Evolutionary conservation across 2,888 invertebrate species (phyloP), one percentile per base, ranked within the genome.

Genomic region (Andrena dorsata): DNA sequence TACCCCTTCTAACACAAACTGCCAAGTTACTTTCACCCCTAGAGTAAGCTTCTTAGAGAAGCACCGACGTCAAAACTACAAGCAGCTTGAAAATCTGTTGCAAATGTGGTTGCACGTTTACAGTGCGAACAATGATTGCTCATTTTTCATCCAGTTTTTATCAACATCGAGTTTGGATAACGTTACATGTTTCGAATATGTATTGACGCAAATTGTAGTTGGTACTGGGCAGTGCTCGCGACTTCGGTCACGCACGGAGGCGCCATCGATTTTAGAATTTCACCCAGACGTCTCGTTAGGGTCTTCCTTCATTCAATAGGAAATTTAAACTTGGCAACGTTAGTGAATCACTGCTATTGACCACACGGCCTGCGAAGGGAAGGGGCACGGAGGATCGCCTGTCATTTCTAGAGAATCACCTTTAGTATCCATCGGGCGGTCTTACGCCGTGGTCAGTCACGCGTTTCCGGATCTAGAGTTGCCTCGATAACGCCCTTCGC

Each of bases 341-440:
- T 75, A 80, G 70, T 78, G 79, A 87, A 76, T 82, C 76, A 76
- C 80, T 78, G 75, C 28, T 89, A 88, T 89, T 86, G 87, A 89
- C 77, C 80, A 74, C 64, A 49, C 47, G 35, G 0, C 16, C 13
- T 41, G 41, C 28, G 86, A 80, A 30, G 85, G 82, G 86, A 80
- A 28, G 88, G 83, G 87, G 86, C 87, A 77, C 76, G 66, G 82
- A 84, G 87, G 87, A 88, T 88, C 84, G 88, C 81, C 85, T 83
- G 90, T 90, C 93, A 93, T 88, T 93, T 91, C 87, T 93, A 93
- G 84, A 93, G 93, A 89, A 92, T 93, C 93, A 86, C 75, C 89
- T 84, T 90, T 87, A 92, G 92, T 91, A 83, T 80, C 86, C 90
- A 86, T 81, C 90, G 88, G 86, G 85, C 91, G 90, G 91, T 91